These are phyloP conservation scores for Belonocnema kinseyi DNA, from an alignment of 1,140 invertebrate species.

Conservation along the genomic window DNA sequence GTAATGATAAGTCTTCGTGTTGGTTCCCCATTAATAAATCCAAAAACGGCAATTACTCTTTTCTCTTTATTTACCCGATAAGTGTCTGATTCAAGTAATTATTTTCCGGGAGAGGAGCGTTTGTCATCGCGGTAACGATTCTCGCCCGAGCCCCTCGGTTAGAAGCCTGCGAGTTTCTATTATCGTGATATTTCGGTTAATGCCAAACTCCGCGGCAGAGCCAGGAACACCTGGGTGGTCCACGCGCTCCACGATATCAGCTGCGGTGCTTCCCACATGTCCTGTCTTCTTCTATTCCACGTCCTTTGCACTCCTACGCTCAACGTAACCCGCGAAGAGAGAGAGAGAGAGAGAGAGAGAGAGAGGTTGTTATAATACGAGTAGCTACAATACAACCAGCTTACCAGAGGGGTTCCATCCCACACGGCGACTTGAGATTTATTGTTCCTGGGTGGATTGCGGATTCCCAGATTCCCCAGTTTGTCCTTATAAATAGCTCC, in stretches of 20 bases:
- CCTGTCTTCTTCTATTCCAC: conserved; percentile 48
- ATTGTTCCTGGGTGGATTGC: conserved; percentile 72
- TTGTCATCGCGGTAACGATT: conserved; percentile 12
- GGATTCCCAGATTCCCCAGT: conserved; percentile 75
- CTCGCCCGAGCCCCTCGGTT: not conserved
- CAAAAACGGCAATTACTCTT: conserved; percentile 7
- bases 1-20: not conserved
- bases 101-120: conserved; percentile 17
- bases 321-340: conserved; percentile 23
- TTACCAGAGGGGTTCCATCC: conserved; percentile 72
- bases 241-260: conserved; percentile 64
- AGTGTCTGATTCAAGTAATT: conserved; percentile 29
- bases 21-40: not conserved
- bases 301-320: conserved; percentile 53
- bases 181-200: conserved; percentile 50
- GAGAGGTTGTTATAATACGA: conserved; percentile 74
- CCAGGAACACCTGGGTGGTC: conserved; percentile 72
- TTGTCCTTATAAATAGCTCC: conserved; percentile 75
- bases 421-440: conserved; percentile 71
- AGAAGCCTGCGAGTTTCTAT: conserved; percentile 40
- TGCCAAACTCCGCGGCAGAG: conserved; percentile 38
- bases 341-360: conserved; percentile 49
- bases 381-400: conserved; percentile 76
- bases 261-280: conserved; percentile 69
- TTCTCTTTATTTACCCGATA: conserved; percentile 16